Base-by-base conservation (phyloP, 2,113 vertebrate species). In the Perognathus longimembris region DNA sequence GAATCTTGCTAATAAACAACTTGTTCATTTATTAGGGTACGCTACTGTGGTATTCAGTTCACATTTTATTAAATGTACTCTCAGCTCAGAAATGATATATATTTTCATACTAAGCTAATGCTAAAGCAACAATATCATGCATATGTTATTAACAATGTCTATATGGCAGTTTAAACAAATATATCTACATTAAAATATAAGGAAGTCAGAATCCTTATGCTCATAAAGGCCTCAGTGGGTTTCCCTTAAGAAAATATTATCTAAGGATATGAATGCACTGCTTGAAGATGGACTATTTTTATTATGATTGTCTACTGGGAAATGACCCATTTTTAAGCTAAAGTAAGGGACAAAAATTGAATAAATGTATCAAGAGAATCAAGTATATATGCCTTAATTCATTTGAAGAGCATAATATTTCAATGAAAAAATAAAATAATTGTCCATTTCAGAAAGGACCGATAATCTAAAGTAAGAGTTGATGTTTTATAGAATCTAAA, bases 281-380 rank as follows among this genome's bases (percentile, higher is more conserved):
- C 90, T 94, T 96, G 90, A 79, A n/a, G 42, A 89, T 91, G 34
- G 28, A 67, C 42, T 86, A 82, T 91, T 95, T 90, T 90, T 90
- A 85, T 95, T 95, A 87, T 66, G n/a, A 75, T 76, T 91, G 66
- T 95, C 90, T 89, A 86, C 63, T 89, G 84, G 90, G 84, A 96
- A 96, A 95, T 91, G 71, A 91, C 88, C 87, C 61, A 80, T 92
- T 92, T 83, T 92, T 80, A 42, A 95, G 83, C 45, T 92, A 86
- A 75, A 67, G 38, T 92, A 86, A 75, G 63, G 38, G 73, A 87
- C 34, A 66, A 18, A 81, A 54, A 32, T 76, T 4, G 3, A 84
- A 73, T 79, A 86, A 91, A 77, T 92, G 26, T 90, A 92, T 90
- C 83, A 88, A 88, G 77, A 88, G 50, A 85, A 89, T 66, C n/a